Base-by-base conservation (phyloP, 2,797 vertebrate genomes). In the Mustela erminea region DNA sequence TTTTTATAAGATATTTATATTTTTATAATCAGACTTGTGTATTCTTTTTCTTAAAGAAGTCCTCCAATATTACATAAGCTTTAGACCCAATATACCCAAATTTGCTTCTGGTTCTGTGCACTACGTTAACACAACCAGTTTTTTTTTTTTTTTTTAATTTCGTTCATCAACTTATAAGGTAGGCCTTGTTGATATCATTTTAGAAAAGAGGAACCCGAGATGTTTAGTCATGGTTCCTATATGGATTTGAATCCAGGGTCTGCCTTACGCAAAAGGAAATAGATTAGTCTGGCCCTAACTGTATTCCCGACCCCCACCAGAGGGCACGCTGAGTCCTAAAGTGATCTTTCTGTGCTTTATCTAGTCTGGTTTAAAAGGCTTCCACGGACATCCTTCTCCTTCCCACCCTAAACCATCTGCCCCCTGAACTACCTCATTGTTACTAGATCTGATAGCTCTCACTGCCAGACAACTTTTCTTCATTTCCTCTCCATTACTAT, bases 401-500 rank as follows among this genome's bases (percentile, higher is more conserved):
- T 78, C 3, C 35, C n/a, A 32, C 52, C 74, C 43, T 4, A 72
- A 23, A 60, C 43, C 46, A 54, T 72, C 41, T 90, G 49, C 6
- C 86, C n/a, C 66, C 68, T 92, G 6, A 68, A 54, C 85, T 74
- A 35, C 17, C 25, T 91, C 93, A 49, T 6, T 84, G 54, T 60
- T 80, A 91, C 84, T 6, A 89, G 74, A 72, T 64, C 46, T 78
- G 72, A 97, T 70, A 84, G 62, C 66, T 70, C 74, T 93, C 87
- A 84, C 66, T 64, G 41, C 92, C 46, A 43, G 88, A 82, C 86
- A 93, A 60, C 29, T 27, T 87, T 17, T 72, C 66, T 93, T 93
- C 38, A 54, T 96, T 96, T 97, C 78, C 92, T 87, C 38, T 68
- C 46, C 54, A 78, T 87, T 49, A 66, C 70, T 85, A 64, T 74